Conservation (phyloP, 53 echinoderm and acorn worm species). For the Holothuria scabra region DNA sequence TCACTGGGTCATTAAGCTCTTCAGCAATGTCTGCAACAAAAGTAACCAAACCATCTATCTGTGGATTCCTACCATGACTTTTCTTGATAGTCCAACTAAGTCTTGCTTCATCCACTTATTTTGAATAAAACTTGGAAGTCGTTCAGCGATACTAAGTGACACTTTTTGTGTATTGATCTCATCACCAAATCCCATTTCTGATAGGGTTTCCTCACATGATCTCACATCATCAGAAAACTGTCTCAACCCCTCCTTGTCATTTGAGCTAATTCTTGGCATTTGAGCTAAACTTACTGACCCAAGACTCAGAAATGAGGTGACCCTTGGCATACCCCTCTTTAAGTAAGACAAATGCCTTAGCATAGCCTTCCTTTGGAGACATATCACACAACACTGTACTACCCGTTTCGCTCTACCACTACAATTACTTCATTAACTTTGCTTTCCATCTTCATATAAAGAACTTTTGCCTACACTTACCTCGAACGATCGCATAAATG, state of each 20-base stretch:
- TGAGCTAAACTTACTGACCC: conserved; percentile 49
- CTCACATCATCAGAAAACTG: no score
- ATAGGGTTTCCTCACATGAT: no score
- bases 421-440: conserved; percentile 46
- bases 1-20: conserved; percentile 15
- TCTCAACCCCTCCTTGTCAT: no score
- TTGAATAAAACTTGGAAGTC: no score
- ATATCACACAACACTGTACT: conserved; percentile 5
- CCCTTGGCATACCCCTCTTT: conserved; percentile 44
- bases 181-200: no score
- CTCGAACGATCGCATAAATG: conserved; percentile 52
- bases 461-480: conserved; percentile 33
- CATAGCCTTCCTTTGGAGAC: conserved; percentile 38
- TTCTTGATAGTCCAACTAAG: no score
- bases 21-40: not conserved
- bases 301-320: conserved; percentile 43
- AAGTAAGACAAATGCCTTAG: conserved; percentile 28
- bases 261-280: conserved; percentile 2
- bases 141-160: no score
- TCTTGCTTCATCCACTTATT: no score
- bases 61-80: not conserved
- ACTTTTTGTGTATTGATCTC: no score
- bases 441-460: conserved; percentile 36
- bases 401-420: conserved; percentile 42
- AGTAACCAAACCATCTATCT: conserved; percentile 19